A percentile compares a stretch with the other conserved stretches of the same genome.
Conservation (phyloP, 2,797 vertebrate species). For the Crocidura indochinensis region DNA sequence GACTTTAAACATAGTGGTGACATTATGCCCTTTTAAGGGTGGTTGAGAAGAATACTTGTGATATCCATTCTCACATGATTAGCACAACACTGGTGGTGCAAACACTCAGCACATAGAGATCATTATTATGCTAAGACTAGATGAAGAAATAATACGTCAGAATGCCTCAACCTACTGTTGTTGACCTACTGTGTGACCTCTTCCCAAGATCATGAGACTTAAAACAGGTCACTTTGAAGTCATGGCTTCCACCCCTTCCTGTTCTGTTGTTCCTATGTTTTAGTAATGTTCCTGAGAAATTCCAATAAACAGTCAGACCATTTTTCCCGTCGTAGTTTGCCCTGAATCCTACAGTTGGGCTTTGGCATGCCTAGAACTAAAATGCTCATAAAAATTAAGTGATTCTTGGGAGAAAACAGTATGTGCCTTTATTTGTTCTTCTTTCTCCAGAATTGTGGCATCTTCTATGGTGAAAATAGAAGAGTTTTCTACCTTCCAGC, state of each 20-base stretch:
- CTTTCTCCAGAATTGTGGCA: constrained; percentile 36
- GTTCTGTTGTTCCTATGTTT: neutral
- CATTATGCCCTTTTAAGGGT: neutral
- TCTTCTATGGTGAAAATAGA: constrained; percentile 60
- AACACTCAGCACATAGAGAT: neutral
- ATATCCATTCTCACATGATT: neutral
- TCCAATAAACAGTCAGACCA: neutral
- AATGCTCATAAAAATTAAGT: constrained; percentile 12
- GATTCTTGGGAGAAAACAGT: constrained; percentile 48
- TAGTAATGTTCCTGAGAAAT: constrained; percentile 20
- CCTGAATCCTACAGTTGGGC: neutral
- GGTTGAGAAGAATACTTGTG: neutral
- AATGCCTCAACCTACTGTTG: neutral
- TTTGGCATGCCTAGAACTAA: constrained; percentile 62
- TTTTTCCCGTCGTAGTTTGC: constrained; percentile 48
- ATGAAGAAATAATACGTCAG: neutral
- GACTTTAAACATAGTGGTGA: constrained; percentile 9
- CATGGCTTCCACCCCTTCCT: neutral
- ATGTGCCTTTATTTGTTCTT: constrained; percentile 7
- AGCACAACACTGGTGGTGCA: neutral
- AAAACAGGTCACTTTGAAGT: neutral
- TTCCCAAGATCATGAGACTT: neutral
- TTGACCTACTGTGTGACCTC: neutral
- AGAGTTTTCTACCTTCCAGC: constrained; percentile 49
- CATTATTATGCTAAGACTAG: neutral